Conservation (phyloP, 2,888 invertebrate species). For the Machimus rusticus region DNA sequence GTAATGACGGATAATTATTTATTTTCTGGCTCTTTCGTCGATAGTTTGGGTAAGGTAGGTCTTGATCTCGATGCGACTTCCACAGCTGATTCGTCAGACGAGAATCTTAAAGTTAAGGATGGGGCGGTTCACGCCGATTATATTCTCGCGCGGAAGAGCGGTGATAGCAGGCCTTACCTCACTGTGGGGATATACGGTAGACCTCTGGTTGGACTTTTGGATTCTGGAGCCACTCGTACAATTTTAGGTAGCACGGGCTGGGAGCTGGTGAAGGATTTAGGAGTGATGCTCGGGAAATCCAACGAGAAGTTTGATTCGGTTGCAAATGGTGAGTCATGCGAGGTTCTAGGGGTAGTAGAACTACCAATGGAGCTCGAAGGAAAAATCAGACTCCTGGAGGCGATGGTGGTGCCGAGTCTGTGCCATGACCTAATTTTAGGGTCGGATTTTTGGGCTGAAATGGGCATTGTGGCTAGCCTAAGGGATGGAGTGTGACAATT, state of each 20-base stretch:
- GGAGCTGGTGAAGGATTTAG: background rate
- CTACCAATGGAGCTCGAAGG: background rate
- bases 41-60: background rate
- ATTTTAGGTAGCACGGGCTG: background rate
- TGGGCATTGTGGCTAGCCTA: background rate
- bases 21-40: background rate
- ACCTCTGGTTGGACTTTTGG: background rate
- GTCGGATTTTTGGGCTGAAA: background rate
- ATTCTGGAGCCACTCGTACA: conserved; percentile 23
- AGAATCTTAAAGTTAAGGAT: background rate
- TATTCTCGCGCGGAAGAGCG: background rate
- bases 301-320: no score
- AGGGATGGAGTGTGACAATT: background rate
- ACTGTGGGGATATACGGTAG: background rate
- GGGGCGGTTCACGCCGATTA: background rate
- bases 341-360: no score
- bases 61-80: background rate
- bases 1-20: no score
- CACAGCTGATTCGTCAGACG: background rate
- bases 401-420: background rate
- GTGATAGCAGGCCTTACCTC: conserved; percentile 13
- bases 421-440: background rate
- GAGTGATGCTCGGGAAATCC: background rate
- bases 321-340: no score
- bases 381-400: background rate